Percentiles rank a stretch among this genome's conserved stretches.
These are phyloP conservation scores for Incurvaria masculella DNA, from an alignment of 2,888 invertebrate species.

Conservation along the genomic window DNA sequence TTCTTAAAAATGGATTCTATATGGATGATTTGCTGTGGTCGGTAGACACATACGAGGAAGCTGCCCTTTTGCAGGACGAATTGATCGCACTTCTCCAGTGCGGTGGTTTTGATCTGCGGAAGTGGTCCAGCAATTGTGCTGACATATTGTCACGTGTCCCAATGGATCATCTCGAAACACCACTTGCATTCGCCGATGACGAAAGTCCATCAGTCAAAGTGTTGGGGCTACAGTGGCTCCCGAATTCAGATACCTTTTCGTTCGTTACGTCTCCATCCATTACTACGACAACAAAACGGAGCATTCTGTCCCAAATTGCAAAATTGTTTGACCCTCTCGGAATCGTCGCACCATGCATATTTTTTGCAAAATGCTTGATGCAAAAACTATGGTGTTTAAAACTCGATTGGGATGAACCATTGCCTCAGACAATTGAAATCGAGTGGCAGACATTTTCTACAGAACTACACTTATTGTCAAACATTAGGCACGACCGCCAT, in stretches of 20 bases:
- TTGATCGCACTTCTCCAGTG: not conserved
- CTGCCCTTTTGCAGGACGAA: not conserved
- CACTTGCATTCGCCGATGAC: not conserved
- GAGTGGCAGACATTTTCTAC: not conserved
- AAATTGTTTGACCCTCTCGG: constrained; percentile 11
- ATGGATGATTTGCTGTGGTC: constrained; percentile 4
- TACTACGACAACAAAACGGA: constrained; percentile 4
- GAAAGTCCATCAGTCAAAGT: constrained; percentile 1
- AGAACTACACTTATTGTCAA: constrained; percentile 1
- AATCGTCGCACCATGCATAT: constrained; percentile 8
- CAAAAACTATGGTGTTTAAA: constrained; percentile 9
- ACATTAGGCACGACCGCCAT: not conserved
- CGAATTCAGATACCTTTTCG: constrained; percentile 2
- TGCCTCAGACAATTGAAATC: not conserved
- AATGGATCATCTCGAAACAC: constrained; percentile 1
- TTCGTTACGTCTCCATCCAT: not conserved
- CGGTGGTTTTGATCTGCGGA: constrained; percentile 4
- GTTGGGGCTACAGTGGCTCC: not conserved
- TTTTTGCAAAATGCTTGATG: constrained; percentile 10
- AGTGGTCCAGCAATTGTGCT: constrained; percentile 5
- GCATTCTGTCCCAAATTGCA: constrained; percentile 4
- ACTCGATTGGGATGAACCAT: constrained; percentile 8
- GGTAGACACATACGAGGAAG: not conserved
- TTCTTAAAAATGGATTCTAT: not conserved
- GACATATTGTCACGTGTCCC: constrained; percentile 1